Conservation (phyloP, 2,113 vertebrate genomes). For the Rallus limicola region DNA sequence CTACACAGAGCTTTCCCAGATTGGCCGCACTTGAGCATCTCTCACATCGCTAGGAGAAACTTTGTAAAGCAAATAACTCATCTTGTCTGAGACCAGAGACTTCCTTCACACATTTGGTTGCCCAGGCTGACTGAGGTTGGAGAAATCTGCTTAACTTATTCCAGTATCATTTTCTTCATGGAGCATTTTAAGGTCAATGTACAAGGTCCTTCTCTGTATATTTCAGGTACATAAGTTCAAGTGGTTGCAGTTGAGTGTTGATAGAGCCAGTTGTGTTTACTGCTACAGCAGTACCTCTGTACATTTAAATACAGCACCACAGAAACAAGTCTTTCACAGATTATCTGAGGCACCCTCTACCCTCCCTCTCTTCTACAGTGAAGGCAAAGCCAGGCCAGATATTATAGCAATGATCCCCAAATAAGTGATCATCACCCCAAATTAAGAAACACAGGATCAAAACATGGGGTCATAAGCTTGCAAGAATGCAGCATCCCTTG, state of each 20-base stretch:
- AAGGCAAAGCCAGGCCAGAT: background rate
- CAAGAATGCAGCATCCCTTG: accelerated
- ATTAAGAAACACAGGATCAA: background rate
- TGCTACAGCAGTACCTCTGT: background rate
- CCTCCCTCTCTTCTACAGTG: background rate
- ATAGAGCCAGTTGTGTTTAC: background rate
- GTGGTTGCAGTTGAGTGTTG: background rate
- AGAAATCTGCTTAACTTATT: background rate
- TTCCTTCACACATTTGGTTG: background rate
- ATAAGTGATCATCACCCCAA: background rate
- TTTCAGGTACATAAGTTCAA: accelerated
- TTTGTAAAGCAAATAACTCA: background rate
- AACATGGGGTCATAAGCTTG: background rate
- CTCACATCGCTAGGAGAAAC: background rate
- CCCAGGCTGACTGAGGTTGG: background rate
- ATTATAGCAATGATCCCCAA: background rate
- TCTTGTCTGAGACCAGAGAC: background rate
- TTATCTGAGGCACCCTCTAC: background rate
- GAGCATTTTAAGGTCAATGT: background rate
- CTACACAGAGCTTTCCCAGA: background rate
- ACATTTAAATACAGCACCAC: background rate
- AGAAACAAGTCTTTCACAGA: background rate
- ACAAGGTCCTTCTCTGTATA: background rate
- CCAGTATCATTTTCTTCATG: background rate
- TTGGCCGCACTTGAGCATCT: background rate